Evolutionary conservation across 1,140 invertebrate genomes (phyloP), one percentile per base, ranked within the genome.

Genomic region (Batillaria attramentaria): DNA sequence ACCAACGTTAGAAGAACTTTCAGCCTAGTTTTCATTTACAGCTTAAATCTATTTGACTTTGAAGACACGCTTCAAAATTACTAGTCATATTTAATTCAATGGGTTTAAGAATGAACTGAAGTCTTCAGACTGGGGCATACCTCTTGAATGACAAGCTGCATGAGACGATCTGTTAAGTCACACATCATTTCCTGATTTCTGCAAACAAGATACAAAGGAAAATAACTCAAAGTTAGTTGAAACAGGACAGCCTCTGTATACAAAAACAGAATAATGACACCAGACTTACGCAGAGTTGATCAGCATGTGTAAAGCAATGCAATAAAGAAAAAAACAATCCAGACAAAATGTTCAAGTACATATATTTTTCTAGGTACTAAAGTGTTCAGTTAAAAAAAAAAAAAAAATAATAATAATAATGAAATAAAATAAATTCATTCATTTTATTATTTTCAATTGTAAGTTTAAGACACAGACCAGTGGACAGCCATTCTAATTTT

Each of bases 81-180:
- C 1, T 2, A 54, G 18, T 54, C 1, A 54, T 68, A 28, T 2
- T 18, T n/a, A 31, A 68, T 18, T 31, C 31, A 1, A 3, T 68
- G 20, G 18, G 33, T 37, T 18, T 4, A 0, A 31, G 35, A 31
- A 18, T 18, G 35, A 37, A 37, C 20, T 43, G 6, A 42, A 20
- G 39, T 28, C 20, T 65, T n/a, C 39, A 39, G 8, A 79, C 31
- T 62, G 6, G n/a, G 2, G 50, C 83, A 84, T 83, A 90, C 90
- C 79, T 91, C 90, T 78, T 89, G 85, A 8, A 95, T 91, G n/a
- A 94, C 90, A 84, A 93, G 89, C 88, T 95, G 93, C 69, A 95
- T 92, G 74, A 96, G 89, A 81, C 92, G 92, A 82, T 95, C 94
- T 92, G 95, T 94, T 46, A 93, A 89, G 89, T 95, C 94, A 92